A percentile compares a stretch with the other conserved stretches of the same genome.
Evolutionary conservation across 1,140 invertebrate genomes (phyloP).

Genomic region (Papilio aristodemus): DNA sequence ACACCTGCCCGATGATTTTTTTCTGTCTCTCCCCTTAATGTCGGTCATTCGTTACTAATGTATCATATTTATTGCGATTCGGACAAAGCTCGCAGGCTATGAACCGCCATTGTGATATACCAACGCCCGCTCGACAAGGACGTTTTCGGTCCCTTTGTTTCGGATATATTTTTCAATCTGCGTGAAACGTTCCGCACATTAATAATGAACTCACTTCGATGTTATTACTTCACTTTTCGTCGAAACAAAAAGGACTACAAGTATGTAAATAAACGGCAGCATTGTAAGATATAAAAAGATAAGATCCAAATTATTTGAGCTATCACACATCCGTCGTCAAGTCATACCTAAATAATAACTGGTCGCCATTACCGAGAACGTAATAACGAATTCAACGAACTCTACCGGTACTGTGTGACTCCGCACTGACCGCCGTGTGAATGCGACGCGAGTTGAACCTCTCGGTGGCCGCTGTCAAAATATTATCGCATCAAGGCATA

Average conservation of each 20-base stretch:
- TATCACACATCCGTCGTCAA: conserved; percentile 67
- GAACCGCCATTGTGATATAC: conserved; percentile 56
- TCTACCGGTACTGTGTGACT: conserved; percentile 77
- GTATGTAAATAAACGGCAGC: conserved; percentile 34
- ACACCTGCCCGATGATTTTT: conserved; percentile 77
- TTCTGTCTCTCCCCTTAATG: conserved; percentile 77
- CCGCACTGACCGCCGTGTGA: conserved; percentile 73
- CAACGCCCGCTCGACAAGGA: conserved; percentile 53
- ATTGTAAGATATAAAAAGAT: conserved; percentile 44
- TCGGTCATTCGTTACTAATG: conserved; percentile 77
- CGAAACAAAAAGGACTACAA: conserved; percentile 20
- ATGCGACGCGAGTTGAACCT: conserved; percentile 64
- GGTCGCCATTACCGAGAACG: conserved; percentile 72
- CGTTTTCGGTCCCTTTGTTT: conserved; percentile 55
- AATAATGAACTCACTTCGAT: neutral
- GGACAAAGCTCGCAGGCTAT: conserved; percentile 57
- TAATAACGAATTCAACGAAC: conserved; percentile 80
- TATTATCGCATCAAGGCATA: conserved; percentile 67
- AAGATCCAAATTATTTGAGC: conserved; percentile 58
- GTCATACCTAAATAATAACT: conserved; percentile 75
- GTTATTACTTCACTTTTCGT: neutral
- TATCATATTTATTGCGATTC: conserved; percentile 76
- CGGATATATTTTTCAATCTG: conserved; percentile 33
- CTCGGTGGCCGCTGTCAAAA: conserved; percentile 63
- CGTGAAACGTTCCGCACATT: neutral